Base-by-base conservation (phyloP, 2,888 invertebrate genomes). In the Aromia moschata region DNA sequence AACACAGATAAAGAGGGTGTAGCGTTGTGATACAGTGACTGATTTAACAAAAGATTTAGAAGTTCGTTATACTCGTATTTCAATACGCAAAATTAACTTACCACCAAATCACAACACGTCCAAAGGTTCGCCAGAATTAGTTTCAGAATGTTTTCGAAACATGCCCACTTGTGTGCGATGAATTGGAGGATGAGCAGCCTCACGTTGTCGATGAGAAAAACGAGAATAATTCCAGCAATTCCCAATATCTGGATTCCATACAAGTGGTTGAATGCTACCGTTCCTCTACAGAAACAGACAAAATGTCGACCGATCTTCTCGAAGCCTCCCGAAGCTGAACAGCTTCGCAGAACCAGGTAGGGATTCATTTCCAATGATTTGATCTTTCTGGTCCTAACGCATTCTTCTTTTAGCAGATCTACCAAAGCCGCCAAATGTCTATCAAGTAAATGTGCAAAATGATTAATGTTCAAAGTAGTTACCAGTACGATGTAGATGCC, bases 241-340 rank as follows among this genome's bases (percentile, higher is more conserved):
- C 54, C 57, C 7, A 66, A 37, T 15, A 66, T 59, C 31, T 66
- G 58, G 17, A 52, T 11, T 14, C 65, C 65, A 25, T 60, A 66
- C 16, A 66, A 59, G 4, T 43, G 49, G 17, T 61, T 58, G 33
- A 66, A 66, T 2, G 49, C 49, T 12, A 56, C 37, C 0, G 60
- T 44, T 20, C 54, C 52, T 33, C 31, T 47, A 16, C 43, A 52
- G 25, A 60, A 31, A 9, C 1, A 9, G 2, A 51, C 30, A 14
- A 60, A 31, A 31, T 49, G 31, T 4, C 37, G 12, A 17, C 51
- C 11, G 11, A 45, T 14, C 1, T 18, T 20, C 12, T 49, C 44
- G 3, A 41, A 15, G 14, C 30, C 10, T 12, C 9, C 43, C 4
- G 16, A 14, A 11, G 37, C 9, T 3, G 49, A 37, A 43, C 45